A percentile compares a stretch with the other conserved stretches of the same genome.
Conservation (phyloP, 1,140 invertebrate genomes). For the Apis dorsata region DNA sequence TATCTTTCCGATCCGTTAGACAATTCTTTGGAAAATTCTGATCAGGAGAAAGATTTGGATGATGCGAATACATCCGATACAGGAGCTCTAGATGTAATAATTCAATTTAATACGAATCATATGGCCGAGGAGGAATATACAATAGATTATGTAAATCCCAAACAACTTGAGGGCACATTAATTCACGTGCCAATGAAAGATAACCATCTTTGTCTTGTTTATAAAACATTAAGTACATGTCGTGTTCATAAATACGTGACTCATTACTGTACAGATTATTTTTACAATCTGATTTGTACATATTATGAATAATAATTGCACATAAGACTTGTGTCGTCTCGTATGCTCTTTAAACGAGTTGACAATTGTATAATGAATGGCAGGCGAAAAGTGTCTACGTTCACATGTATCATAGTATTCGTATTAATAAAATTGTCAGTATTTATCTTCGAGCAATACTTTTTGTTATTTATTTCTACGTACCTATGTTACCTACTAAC, state of each 20-base stretch:
- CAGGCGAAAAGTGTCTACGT: slow-evolving; percentile 22
- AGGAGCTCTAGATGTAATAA: slow-evolving; percentile 70
- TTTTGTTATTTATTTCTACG: neutral
- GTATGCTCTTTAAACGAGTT: neutral
- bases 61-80: neutral
- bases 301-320: slow-evolving; percentile 77
- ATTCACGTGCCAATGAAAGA: slow-evolving; percentile 78
- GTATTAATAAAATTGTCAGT: slow-evolving; percentile 72
- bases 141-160: slow-evolving; percentile 74
- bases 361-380: slow-evolving; percentile 23
- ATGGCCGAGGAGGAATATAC: slow-evolving; percentile 54
- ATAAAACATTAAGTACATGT: slow-evolving; percentile 82
- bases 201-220: slow-evolving; percentile 86
- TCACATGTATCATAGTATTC: slow-evolving; percentile 68
- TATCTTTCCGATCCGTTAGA: slow-evolving; percentile 61
- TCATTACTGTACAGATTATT: slow-evolving; percentile 78
- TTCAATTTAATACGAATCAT: slow-evolving; percentile 72
- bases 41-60: slow-evolving; percentile 13
- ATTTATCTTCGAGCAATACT: slow-evolving; percentile 60
- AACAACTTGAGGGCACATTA: slow-evolving; percentile 64
- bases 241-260: slow-evolving; percentile 85
- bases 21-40: slow-evolving; percentile 36
- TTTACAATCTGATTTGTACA: slow-evolving; percentile 81
- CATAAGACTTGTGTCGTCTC: neutral
- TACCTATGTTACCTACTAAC: neutral